Evolutionary conservation across 2,888 invertebrate genomes (phyloP), one percentile per base, ranked within the genome.

Genomic region (Homarus gammarus): DNA sequence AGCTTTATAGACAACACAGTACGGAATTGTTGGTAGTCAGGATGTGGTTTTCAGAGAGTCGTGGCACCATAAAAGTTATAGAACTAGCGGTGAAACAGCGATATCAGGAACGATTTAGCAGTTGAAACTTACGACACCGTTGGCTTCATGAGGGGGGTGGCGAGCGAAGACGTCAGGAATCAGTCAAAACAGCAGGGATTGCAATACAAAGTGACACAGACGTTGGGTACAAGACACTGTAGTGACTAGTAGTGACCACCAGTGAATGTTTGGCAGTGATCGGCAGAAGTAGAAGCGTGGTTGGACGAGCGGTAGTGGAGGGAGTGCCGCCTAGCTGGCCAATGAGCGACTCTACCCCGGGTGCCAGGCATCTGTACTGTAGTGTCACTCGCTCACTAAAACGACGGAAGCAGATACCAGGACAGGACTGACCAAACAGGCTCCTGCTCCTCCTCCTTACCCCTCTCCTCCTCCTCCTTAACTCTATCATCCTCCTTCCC

Each of bases 321-420:
- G n/a, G 44, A 12, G 44, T 49, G n/a, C n/a, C n/a, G 6, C 5
- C 6, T 3, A 56, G 56, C 56, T 22, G 56, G 56, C 12, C 22
- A 27, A 27, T 49, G 78, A 33, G 22, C 78, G 33, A 31, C 33
- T 33, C 56, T 56, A 51, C 51, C 78, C 78, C 51, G 33, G 51
- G 44, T 78, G 78, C n/a, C 78, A 78, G 51, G 56, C 78, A 56
- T 78, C 78, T 78, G 78, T 27, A 22, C 56, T n/a, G n/a, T n/a
- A n/a, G n/a, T n/a, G n/a, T 18, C 51, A 5, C 22, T 22, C 78
- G 77, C 77, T 22, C 38, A 31, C 33, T 78, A 36, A 31, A 5
- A 56, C 22, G 44, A 40, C 78, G 78, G 78, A 78, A 78, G 56
- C 78, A 51, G 51, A 78, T 51, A 78, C 33, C 64, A 78, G 51